Evolutionary conservation across 2,888 invertebrate species (phyloP), one percentile per base, ranked within the genome.

Genomic region (Oscheius sp.): DNA sequence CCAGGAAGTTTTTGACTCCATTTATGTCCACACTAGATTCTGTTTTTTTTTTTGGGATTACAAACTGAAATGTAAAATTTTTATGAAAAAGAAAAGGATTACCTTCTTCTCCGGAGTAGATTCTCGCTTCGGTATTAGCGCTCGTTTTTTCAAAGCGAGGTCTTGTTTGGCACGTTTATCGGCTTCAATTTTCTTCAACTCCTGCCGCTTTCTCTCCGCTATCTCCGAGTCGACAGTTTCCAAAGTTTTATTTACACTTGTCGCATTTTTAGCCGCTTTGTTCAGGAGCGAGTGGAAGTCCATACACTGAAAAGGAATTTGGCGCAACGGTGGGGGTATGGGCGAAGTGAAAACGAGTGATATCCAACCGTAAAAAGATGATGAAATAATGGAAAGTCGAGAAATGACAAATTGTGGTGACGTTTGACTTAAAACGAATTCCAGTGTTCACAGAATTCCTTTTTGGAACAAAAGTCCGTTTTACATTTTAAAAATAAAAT

Each of bases 41-140:
- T 9, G 79, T 81, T 48, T 75, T 80, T 59, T 82, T 83, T 71
- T 85, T 85, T 10, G 85, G 85, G 57, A 86, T 85, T 11, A 80
- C 82, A 72, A 84, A 76, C 79, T 77, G 62, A 51, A 76, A 76
- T 10, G 29, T 50, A 13, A 21, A 1, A 50, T 70, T 13, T 11
- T 21, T 47, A 37, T 0, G 35, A 37, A 11, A 3, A 50, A 35
- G 2, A 0, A 7, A 10, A 51, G 35, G 47, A 1, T 3, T 21
- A 74, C 74, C 74, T 62, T 70, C 48, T 70, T 74, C 47, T 74
- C 66, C 2, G 66, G 66, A 47, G 68, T 68, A 13, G 70, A 58
- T 35, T 70, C 70, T n/a, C 59, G 37, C 42, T 55, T 65, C 13
- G 73, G 65, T n/a, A 32, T 51, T 32, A 37, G 37, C 11, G 35